Evolutionary conservation across 2,888 invertebrate species (phyloP), one percentile per base, ranked within the genome.

Genomic region (Hypsopygia costalis): DNA sequence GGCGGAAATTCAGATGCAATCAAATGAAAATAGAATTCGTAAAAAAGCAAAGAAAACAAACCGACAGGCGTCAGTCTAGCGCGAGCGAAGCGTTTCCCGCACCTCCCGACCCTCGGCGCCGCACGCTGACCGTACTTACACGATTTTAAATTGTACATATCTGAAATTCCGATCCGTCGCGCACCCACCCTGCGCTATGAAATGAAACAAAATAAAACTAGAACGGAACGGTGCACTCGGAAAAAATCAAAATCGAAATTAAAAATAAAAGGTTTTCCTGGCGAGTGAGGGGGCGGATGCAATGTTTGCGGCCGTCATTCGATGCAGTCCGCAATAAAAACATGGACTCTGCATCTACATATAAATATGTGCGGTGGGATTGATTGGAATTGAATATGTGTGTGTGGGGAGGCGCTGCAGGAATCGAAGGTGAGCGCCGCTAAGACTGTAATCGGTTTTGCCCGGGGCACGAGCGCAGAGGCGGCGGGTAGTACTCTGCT

Each of bases 71-170:
- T 88, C 88, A 88, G 83, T 87, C 86, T 82, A 81, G 77, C 79
- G 81, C 66, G 63, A 65, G 65, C 59, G 67, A 52, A 58, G 61
- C 69, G 64, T 64, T 58, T 58, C 62, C 65, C 64, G 61, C 66
- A 60, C 63, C 60, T 58, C 55, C 56, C 58, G 53, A 42, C 42
- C 61, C 49, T 54, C 44, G 16, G 16, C 16, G 62, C 61, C 65
- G 65, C 68, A 59, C 65, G 74, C 81, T 86, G 86, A 85, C 87
- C 88, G 86, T 82, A 87, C 88, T 88, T 87, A 88, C 87, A 87
- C 88, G 80, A 87, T 88, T 88, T 88, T 88, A 88, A 88, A 88
- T 88, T 88, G 88, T 87, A 88, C 88, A 88, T 88, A 87, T 87
- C 86, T 86, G 83, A 83, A 88, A 88, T 88, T 88, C 88, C 88